phyloP scores from a whole-genome alignment of 2,888 invertebrate species.

The Hypsopygia costalis region DNA sequence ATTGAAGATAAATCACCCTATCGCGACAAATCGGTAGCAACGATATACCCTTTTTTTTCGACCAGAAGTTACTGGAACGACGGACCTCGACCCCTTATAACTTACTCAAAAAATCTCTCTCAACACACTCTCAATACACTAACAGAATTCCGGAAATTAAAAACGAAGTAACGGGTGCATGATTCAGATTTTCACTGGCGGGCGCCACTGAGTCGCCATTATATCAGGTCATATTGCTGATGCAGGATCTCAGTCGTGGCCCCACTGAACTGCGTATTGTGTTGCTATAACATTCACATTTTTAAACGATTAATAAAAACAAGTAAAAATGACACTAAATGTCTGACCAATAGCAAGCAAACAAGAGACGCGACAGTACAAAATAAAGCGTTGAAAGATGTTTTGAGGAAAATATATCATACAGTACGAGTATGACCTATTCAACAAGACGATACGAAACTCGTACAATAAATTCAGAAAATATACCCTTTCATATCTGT shows the following conservation, averaged over 20 bases:
- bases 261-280: conserved; percentile 27
- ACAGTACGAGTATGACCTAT: conserved; percentile 40
- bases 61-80: background rate
- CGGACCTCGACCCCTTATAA: background rate
- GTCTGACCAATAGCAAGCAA: conserved; percentile 30
- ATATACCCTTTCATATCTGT: conserved; percentile 57
- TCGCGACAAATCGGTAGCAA: conserved; percentile 73
- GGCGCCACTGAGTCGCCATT: conserved; percentile 56
- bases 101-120: background rate
- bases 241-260: conserved; percentile 57
- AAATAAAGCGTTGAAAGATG: conserved; percentile 21
- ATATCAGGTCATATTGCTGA: conserved; percentile 60
- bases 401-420: conserved; percentile 46
- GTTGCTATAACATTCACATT: conserved; percentile 13
- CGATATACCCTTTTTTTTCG: conserved; percentile 39
- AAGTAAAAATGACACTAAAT: conserved; percentile 19
- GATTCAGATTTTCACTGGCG: conserved; percentile 44
- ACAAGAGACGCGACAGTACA: conserved; percentile 7
- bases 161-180: conserved; percentile 49
- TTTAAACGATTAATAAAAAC: conserved; percentile 13
- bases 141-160: conserved; percentile 30
- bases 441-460: conserved; percentile 40
- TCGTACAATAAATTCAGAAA: conserved; percentile 57
- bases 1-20: conserved; percentile 68
- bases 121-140: conserved; percentile 12